phyloP scores from a whole-genome alignment of 92 coral and sea anemone species.

The Epizoanthus fatuus region DNA sequence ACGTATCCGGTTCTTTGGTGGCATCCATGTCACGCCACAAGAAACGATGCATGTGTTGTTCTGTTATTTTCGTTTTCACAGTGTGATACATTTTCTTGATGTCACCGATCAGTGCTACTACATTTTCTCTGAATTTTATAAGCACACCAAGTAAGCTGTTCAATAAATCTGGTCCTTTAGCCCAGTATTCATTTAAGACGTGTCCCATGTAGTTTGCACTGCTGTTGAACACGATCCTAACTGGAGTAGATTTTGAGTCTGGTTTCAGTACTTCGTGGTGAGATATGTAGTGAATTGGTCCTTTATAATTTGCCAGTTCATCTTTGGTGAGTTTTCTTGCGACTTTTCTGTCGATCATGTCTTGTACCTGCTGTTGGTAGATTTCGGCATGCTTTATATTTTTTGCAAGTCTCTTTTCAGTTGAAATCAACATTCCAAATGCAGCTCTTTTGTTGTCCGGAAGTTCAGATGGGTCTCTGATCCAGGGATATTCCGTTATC shows the following conservation, averaged over 20 bases:
- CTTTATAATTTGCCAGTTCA: conserved; percentile 23
- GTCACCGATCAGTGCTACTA: conserved; percentile 55
- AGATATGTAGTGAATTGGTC: conserved; percentile 50
- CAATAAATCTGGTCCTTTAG: conserved; percentile 71
- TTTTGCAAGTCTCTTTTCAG: conserved; percentile 41
- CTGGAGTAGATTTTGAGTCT: conserved; percentile 50
- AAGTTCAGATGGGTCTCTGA: conserved; percentile 17
- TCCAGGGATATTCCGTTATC: conserved; percentile 69
- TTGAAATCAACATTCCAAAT: conserved; percentile 28
- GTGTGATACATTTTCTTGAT: conserved; percentile 64
- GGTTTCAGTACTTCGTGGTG: conserved; percentile 54
- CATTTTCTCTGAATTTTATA: conserved; percentile 65
- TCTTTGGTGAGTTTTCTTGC: conserved; percentile 45
- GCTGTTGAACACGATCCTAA: conserved; percentile 47
- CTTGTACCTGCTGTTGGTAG: conserved; percentile 42
- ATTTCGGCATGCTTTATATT: background rate
- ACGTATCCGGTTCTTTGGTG: conserved; percentile 53
- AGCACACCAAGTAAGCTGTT: conserved; percentile 66
- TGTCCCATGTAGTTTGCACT: conserved; percentile 63
- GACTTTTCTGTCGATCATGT: conserved; percentile 46
- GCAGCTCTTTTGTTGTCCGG: conserved; percentile 40
- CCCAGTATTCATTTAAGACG: conserved; percentile 72
- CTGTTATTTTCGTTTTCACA: conserved; percentile 23
- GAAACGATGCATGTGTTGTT: conserved; percentile 56
- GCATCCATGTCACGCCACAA: conserved; percentile 52